Evolutionary conservation across 1,140 invertebrate species (phyloP).

Genomic region (Philaenus spumarius): DNA sequence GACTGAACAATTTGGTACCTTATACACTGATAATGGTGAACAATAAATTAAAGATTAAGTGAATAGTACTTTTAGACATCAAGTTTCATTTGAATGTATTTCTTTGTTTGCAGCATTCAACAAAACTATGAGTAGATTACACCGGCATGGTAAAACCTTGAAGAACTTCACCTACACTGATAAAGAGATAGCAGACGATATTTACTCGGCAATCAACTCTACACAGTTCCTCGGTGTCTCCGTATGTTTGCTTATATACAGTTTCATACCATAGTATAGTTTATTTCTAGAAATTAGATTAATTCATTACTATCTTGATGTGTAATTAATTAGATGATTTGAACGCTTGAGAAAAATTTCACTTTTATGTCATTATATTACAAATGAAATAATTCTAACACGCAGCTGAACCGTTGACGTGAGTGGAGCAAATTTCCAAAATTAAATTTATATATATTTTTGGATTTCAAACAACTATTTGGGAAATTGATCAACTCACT

Average conservation of each 20-base stretch:
- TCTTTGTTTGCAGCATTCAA: conserved; percentile 92
- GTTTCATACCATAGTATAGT: background rate
- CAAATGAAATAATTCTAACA: too few species aligned
- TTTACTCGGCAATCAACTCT: conserved; percentile 95
- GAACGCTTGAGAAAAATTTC: background rate
- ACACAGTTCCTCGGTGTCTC: conserved; percentile 97
- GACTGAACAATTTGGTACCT: too few species aligned
- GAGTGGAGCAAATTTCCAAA: too few species aligned
- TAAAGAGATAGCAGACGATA: conserved; percentile 88
- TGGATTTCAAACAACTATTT: too few species aligned
- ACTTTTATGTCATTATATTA: too few species aligned
- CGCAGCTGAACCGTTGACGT: too few species aligned
- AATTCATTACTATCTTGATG: background rate
- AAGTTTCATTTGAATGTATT: too few species aligned
- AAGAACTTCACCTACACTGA: conserved; percentile 98
- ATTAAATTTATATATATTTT: too few species aligned
- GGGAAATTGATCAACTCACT: too few species aligned
- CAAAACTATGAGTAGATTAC: conserved; percentile 84
- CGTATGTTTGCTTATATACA: conserved; percentile 61
- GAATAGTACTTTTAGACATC: too few species aligned
- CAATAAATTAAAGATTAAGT: too few species aligned
- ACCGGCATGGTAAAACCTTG: conserved; percentile 68
- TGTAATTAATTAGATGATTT: background rate
- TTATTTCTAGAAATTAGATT: background rate
- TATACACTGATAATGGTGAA: too few species aligned